Conservation (phyloP, 2,888 invertebrate species). For the Anoplius nigerrimus region DNA sequence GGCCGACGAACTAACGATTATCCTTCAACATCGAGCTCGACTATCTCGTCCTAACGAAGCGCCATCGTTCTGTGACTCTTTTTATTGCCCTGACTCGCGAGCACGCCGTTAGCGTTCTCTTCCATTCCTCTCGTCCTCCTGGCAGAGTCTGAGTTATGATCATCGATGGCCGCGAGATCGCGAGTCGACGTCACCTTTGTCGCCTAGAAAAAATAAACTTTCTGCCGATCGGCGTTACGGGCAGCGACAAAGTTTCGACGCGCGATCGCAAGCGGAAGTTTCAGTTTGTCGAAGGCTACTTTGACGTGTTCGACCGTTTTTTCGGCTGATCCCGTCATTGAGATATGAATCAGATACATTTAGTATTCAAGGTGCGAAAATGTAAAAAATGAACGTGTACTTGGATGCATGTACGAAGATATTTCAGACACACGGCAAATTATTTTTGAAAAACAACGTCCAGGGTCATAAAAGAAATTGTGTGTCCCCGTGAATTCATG, state of each 20-base stretch:
- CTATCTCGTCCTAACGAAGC: slow-evolving; percentile 33
- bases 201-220: slow-evolving; percentile 64
- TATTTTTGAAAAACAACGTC: no score
- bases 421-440: no score
- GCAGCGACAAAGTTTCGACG: slow-evolving; percentile 29
- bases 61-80: background rate
- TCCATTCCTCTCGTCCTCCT: no score
- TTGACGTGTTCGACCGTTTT: no score
- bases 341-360: background rate
- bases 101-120: no score
- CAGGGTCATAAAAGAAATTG: no score
- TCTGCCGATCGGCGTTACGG: slow-evolving; percentile 35
- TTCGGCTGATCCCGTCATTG: background rate
- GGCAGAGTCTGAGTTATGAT: background rate
- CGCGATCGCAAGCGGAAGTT: slow-evolving; percentile 3
- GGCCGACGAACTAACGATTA: background rate
- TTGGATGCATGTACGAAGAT: no score
- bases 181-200: slow-evolving; percentile 42
- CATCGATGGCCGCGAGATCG: slow-evolving; percentile 35
- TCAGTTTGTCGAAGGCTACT: no score
- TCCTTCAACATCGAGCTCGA: slow-evolving; percentile 15
- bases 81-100: background rate
- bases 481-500: no score
- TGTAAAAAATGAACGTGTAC: no score
- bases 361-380: no score